Base-by-base conservation (phyloP, 2,888 invertebrate genomes). In the Esperia sulphurella region DNA sequence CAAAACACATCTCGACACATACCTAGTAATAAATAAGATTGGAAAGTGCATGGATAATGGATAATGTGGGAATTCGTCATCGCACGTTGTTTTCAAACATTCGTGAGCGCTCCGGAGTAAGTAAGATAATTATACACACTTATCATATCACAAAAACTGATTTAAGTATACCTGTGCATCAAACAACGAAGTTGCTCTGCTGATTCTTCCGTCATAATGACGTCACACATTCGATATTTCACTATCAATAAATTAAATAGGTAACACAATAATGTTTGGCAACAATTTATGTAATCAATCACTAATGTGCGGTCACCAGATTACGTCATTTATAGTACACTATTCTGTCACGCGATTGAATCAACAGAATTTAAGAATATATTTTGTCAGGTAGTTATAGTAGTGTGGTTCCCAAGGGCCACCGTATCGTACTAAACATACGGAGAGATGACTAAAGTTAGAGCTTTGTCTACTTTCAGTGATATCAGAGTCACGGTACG, bases 401-500 rank as follows among this genome's bases (percentile, higher is more conserved):
- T 4, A 31, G 35, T 35, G 35, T n/a, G 5, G 5, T n/a, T n/a
- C 35, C n/a, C 35, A n/a, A 35, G 49, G 49, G 48, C 45, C 55
- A 50, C 57, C 50, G 52, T 40, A 41, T 59, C 65, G 58, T 62
- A 65, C 61, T 65, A 64, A 65, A 65, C 58, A 65, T 65, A n/a
- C 59, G 59, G 60, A 65, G 65, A 64, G 69, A 75, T 79, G 75
- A 77, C 74, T 79, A 72, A 65, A 66, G 65, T 59, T 60, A 59
- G 68, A 75, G 75, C 71, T 75, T 75, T 69, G 75, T 72, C 63
- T 64, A 56, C 60, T 55, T 55, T 51, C 55, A 56, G 58, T 68
- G 78, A 74, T 82, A 81, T 68, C 75, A 69, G 59, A 64, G 57
- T 61, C 55, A 63, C 70, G 64, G 58, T 70, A 70, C 57, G 65